phyloP scores from a whole-genome alignment of 2,888 invertebrate genomes.

The Volucella inanis region DNA sequence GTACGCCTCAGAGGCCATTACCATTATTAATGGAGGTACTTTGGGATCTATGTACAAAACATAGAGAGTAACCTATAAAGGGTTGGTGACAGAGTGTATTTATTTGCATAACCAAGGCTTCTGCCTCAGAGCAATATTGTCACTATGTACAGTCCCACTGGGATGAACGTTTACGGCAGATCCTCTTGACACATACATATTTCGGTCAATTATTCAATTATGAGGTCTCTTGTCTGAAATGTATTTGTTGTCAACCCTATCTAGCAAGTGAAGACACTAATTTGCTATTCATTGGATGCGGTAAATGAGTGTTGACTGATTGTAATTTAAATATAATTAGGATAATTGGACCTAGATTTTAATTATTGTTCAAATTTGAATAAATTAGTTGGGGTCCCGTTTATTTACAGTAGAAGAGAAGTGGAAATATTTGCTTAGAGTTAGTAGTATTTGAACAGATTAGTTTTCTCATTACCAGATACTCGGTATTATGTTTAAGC shows the following conservation, averaged over 20 bases:
- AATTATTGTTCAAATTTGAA: background rate
- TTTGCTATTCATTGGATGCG: constrained; percentile 41
- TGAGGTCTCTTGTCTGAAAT: constrained; percentile 31
- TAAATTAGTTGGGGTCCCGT: too few relatives aligned
- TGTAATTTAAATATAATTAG: constrained; percentile 17
- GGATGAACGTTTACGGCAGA: background rate
- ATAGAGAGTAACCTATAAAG: background rate
- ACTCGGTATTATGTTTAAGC: too few relatives aligned
- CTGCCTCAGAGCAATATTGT: background rate
- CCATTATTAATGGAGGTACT: constrained; percentile 6
- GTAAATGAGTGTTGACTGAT: constrained; percentile 14
- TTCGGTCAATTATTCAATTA: constrained; percentile 68
- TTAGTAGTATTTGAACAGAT: too few relatives aligned
- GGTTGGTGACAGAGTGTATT: background rate
- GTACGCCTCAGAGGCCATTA: constrained; percentile 17
- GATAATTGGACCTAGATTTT: background rate
- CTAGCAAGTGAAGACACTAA: constrained; percentile 45
- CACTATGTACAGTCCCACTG: too few relatives aligned
- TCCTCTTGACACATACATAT: constrained; percentile 55
- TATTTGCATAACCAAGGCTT: background rate
- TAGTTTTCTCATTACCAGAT: too few relatives aligned
- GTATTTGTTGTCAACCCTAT: constrained; percentile 36
- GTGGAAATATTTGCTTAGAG: too few relatives aligned
- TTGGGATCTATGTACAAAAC: background rate
- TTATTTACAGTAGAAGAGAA: too few relatives aligned